phyloP scores from a whole-genome alignment of 2,797 vertebrate genomes.

The Rhabdomys pumilio region DNA sequence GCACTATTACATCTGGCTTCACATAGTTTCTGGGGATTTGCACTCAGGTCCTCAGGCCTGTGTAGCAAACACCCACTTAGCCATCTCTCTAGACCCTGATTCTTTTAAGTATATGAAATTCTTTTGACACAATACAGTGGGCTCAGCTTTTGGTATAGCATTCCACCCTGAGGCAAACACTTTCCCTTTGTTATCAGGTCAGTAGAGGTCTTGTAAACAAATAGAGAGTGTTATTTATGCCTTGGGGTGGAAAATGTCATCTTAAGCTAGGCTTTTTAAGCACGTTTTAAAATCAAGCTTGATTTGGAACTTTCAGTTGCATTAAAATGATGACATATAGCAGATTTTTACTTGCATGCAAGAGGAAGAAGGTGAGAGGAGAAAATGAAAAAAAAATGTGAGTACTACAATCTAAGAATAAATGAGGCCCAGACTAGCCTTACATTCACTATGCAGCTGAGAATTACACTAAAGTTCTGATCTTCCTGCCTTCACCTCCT shows the following conservation, averaged over 20 bases:
- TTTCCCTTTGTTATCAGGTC: neutral
- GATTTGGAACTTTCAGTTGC: neutral
- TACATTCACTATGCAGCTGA: neutral
- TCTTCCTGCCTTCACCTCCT: neutral
- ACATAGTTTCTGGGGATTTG: neutral
- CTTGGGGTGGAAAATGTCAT: neutral
- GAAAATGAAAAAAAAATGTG: neutral
- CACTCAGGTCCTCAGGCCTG: neutral
- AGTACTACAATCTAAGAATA: neutral
- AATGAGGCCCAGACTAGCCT: neutral
- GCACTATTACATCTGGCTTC: neutral
- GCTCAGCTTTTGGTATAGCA: neutral
- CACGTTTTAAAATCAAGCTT: slow-evolving; percentile 1
- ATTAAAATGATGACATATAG: neutral
- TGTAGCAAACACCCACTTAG: neutral
- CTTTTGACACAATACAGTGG: neutral
- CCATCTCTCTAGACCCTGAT: neutral
- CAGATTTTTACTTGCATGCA: neutral
- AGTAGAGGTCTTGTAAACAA: neutral
- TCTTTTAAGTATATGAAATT: neutral
- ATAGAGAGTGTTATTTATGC: neutral
- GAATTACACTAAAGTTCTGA: neutral
- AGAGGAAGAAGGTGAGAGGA: neutral
- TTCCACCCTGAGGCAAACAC: neutral
- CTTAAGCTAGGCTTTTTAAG: neutral